Percentiles rank a stretch among this genome's conserved stretches.
Evolutionary conservation across 1,140 invertebrate species (phyloP).

Genomic region (Pantala flavescens): DNA sequence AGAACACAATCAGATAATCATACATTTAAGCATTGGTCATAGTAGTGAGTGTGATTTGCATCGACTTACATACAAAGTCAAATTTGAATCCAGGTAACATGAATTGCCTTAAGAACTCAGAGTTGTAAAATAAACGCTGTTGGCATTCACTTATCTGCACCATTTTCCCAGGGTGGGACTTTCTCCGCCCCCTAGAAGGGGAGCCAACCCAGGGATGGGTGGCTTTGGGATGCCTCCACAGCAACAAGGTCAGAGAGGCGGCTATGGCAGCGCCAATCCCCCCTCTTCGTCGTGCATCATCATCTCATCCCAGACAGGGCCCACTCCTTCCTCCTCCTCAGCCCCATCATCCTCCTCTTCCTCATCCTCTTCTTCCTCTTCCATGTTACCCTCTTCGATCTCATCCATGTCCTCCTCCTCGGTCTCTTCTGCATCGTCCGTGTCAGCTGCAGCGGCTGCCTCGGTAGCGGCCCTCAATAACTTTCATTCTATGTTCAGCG

Average conservation of each 20-base stretch:
- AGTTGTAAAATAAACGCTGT: neutral
- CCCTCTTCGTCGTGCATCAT: conserved; percentile 3
- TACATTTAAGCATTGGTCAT: too few species aligned
- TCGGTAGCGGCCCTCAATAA: neutral
- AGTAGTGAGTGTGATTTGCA: too few species aligned
- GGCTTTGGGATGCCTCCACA: conserved; percentile 2
- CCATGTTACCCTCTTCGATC: neutral
- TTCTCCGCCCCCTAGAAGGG: conserved; percentile 1
- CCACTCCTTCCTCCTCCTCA: neutral
- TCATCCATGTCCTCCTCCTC: conserved; percentile 5
- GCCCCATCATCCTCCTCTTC: neutral
- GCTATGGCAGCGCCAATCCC: neutral
- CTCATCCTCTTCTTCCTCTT: neutral
- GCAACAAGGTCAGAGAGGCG: conserved; percentile 2
- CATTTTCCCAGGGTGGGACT: neutral
- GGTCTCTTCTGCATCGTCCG: conserved; percentile 6
- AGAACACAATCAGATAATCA: too few species aligned
- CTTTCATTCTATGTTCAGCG: conserved; percentile 25
- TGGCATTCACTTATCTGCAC: conserved; percentile 5
- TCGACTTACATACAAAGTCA: neutral
- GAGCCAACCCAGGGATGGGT: conserved; percentile 5
- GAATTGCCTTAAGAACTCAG: neutral
- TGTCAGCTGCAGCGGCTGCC: conserved; percentile 1
- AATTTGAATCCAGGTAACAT: neutral
- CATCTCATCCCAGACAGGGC: conserved; percentile 2